These are phyloP conservation scores for Patiria pectinifera DNA, from an alignment of 53 echinoderm and acorn worm species.

Conservation along the genomic window DNA sequence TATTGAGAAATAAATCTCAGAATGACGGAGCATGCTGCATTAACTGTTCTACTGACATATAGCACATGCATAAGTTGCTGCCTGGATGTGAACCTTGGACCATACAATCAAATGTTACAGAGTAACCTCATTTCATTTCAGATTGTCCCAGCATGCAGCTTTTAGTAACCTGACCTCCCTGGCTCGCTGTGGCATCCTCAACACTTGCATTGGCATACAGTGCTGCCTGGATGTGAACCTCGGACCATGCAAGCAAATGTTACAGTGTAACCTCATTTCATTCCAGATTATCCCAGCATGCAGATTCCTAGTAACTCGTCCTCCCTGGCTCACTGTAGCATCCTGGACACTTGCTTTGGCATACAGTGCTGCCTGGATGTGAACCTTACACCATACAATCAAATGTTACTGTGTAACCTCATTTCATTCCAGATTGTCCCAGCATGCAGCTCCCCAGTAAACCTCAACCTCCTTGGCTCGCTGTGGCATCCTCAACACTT, in stretches of 20 bases:
- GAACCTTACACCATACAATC: not conserved
- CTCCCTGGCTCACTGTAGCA: slow-evolving; percentile 37
- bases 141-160: slow-evolving; percentile 59
- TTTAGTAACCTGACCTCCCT: not conserved
- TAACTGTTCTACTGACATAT: not conserved
- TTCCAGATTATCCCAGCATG: slow-evolving; percentile 58
- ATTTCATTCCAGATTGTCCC: slow-evolving; percentile 52
- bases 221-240: slow-evolving; percentile 62
- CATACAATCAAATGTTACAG: not conserved
- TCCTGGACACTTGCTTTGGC: slow-evolving; percentile 47
- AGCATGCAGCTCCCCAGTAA: slow-evolving; percentile 47
- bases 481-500: slow-evolving; percentile 40
- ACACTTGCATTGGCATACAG: slow-evolving; percentile 42
- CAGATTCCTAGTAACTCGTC: slow-evolving; percentile 26
- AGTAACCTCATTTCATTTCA: not conserved
- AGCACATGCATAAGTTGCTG: slow-evolving; percentile 46
- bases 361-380: slow-evolving; percentile 53
- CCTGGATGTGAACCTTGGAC: slow-evolving; percentile 41
- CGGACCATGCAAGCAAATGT: not conserved
- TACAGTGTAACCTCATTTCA: not conserved
- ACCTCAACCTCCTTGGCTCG: slow-evolving; percentile 14
- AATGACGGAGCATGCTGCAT: slow-evolving; percentile 58
- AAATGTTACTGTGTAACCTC: not conserved
- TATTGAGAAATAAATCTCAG: not conserved
- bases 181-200: not conserved